Conservation (phyloP, 1,140 invertebrate species). For the Littorina saxatilis region DNA sequence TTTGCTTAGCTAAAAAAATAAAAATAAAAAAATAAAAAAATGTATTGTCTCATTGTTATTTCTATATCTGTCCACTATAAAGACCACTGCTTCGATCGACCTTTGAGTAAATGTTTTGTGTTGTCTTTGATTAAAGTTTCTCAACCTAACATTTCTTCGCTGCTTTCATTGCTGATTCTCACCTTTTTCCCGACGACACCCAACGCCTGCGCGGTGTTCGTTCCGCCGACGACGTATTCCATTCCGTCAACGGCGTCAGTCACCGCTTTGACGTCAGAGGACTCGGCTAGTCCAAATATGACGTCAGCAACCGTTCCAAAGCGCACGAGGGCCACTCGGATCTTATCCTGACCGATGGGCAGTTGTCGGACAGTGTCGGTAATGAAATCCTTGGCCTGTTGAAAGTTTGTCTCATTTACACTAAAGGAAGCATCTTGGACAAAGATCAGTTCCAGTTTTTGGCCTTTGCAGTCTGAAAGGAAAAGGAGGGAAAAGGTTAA, state of each 20-base stretch:
- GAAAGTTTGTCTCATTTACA: not conserved
- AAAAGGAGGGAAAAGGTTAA: too few species aligned
- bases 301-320: not conserved
- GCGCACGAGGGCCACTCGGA: not conserved
- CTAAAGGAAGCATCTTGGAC: not conserved
- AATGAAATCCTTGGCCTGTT: not conserved
- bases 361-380: not conserved
- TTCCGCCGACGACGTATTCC: not conserved
- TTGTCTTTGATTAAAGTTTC: too few species aligned
- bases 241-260: not conserved
- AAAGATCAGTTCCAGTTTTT: not conserved
- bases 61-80: too few species aligned
- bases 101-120: too few species aligned
- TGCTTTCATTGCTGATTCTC: too few species aligned
- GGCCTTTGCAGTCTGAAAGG: not conserved
- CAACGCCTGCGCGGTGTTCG: not conserved
- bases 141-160: too few species aligned
- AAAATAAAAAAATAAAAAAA: too few species aligned
- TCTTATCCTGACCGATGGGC: not conserved
- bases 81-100: too few species aligned
- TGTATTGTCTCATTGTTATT: too few species aligned
- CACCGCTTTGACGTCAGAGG: conserved; percentile 12
- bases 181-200: not conserved
- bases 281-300: not conserved
- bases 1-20: too few species aligned